A percentile compares a stretch with the other conserved stretches of the same genome.
phyloP scores from a whole-genome alignment of 1,140 invertebrate genomes.

The Helicoverpa zea region DNA sequence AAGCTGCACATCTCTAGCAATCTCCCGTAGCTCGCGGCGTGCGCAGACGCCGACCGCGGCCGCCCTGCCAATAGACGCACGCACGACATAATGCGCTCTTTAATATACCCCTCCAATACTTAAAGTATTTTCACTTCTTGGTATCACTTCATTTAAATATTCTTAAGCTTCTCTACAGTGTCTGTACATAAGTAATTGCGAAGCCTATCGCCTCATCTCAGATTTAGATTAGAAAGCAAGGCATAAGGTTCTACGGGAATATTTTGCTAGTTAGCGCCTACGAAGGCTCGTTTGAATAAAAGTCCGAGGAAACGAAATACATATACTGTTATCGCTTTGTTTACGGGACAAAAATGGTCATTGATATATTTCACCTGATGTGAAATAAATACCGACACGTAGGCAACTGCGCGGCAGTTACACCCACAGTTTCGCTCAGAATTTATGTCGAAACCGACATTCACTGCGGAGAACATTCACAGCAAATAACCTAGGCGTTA shows the following conservation, averaged over 20 bases:
- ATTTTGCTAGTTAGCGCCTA: conserved; percentile 42
- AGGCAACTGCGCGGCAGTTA: conserved; percentile 77
- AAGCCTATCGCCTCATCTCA: conserved; percentile 36
- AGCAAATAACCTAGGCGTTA: conserved; percentile 85
- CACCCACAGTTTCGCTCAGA: conserved; percentile 83
- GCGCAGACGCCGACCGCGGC: conserved; percentile 25
- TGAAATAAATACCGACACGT: conserved; percentile 76
- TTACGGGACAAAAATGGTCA: conserved; percentile 65
- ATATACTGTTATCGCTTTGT: conserved; percentile 57
- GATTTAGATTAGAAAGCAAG: conserved; percentile 43
- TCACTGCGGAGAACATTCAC: conserved; percentile 80
- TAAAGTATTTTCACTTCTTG: conserved; percentile 33
- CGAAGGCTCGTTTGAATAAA: conserved; percentile 33
- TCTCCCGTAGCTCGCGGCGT: conserved; percentile 61
- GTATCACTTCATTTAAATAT: conserved; percentile 41
- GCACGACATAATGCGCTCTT: conserved; percentile 47
- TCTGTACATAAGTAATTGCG: conserved; percentile 28
- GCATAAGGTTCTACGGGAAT: conserved; percentile 30
- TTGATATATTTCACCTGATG: conserved; percentile 70
- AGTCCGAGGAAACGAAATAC: conserved; percentile 41
- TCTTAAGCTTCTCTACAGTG: conserved; percentile 30
- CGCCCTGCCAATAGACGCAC: conserved; percentile 41
- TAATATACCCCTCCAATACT: conserved; percentile 41
- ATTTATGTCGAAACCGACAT: conserved; percentile 84
- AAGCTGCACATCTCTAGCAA: conserved; percentile 65